Evolutionary conservation across 2,113 vertebrate species (phyloP), one percentile per base, ranked within the genome.

Genomic region (Trichechus manatus): DNA sequence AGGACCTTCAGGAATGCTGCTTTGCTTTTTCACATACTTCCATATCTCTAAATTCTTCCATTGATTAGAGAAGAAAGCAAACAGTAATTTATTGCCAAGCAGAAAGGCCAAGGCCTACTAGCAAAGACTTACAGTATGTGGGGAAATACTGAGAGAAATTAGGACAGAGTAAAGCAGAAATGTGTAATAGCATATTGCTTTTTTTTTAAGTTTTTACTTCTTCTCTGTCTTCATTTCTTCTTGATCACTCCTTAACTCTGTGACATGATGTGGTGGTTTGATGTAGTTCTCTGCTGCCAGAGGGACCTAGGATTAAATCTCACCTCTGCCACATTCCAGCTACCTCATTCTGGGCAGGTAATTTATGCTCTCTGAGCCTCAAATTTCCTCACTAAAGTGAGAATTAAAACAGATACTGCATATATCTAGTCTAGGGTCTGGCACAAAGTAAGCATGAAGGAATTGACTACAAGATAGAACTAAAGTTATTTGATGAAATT

Each of bases 1-100:
- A 70, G 31, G 2, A 89, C 80, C 47, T 93, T 96, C 75, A 42
- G 36, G 31, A 89, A 92, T 36, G 56, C 47, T 47, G 74, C 31
- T 19, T 64, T 88, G 47, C 29, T 89, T 86, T 83, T 88, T 79
- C 39, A 6, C 29, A 79, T 39, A 47, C 29, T 64, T 86, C 87
- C 88, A 0, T 68, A 68, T 83, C 92, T 96, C 90, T 89, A 75
- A 93, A 56, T 13, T 44, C 61, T 63, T 70, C 13, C 29, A 36
- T 0, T 59, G 75, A 95, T 80, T 87, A 95, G 72, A 83, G 64
- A 86, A 86, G 59, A 87, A 90, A 27, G 47, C 81, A 84, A 87
- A 90, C 15, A 89, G 79, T 95, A 89, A 82, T 44, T 0, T 86
- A 82, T 10, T 20, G 66, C 85, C 79, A 66, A n/a, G 59, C 10